Base-by-base conservation (phyloP, 2,888 invertebrate genomes). In the Philonicus albiceps region DNA sequence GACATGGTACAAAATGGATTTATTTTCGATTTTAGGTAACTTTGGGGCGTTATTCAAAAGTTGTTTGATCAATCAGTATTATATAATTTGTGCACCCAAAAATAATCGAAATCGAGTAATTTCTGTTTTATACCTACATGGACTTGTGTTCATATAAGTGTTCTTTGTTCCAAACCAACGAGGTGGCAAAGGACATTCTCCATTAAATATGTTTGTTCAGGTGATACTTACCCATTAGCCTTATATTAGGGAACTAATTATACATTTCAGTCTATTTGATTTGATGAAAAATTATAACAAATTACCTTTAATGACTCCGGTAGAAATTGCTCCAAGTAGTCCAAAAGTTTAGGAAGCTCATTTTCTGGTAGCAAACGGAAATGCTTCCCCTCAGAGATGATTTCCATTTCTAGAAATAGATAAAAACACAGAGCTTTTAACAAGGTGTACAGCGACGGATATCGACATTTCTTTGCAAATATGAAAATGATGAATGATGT, bases 331-430 rank as follows among this genome's bases (percentile, higher is more conserved):
- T 95, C 95, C 92, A 97, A 94, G 92, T 95, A 94, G 92, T 96
- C 95, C 93, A 96, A 94, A 92, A 97, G 95, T 92, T 95, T 95
- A 91, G 96, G 95, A 93, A 97, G 95, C 94, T 97, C 96, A 92
- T 96, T 95, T 94, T 96, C 95, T 93, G 95, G 94, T 92, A 96
- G 95, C 94, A 97, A 95, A 95, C 96, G 96, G 94, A 97, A 97
- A 94, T 96, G 95, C 94, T 95, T 96, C 92, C 96, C 96, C 93
- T 96, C 96, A 93, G 95, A 94, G 94, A 95, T 95, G 94, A 96
- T 95, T 95, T 96, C 96, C 96, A 96, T 96, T 94, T 95, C 96
- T 96, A 93, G 87, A 94, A 91, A 49, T 37, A 78, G 27, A 43
- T 8, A 43, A 49, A 78, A 78, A n/a, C 11, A 43, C 3, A 43